Percentiles rank a stretch among this genome's conserved stretches.
phyloP scores from a whole-genome alignment of 1,140 invertebrate genomes.

The Arctopsyche grandis region DNA sequence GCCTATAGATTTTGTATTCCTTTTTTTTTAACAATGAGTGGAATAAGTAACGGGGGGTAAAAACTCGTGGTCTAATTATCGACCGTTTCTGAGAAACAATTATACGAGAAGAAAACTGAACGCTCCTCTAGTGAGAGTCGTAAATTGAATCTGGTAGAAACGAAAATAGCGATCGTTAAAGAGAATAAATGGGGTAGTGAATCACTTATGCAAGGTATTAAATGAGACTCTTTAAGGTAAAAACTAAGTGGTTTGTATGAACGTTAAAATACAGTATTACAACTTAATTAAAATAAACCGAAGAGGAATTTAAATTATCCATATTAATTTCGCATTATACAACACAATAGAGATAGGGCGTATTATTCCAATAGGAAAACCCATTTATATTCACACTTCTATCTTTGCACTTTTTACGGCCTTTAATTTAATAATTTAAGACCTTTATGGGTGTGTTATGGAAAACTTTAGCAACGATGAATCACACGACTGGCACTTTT shows the following conservation, averaged over 20 bases:
- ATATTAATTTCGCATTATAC: no score
- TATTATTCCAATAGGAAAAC: no score
- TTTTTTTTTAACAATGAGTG: no score
- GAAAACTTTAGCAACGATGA: conserved; percentile 36
- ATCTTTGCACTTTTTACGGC: no score
- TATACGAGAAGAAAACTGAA: neutral
- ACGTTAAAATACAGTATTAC: no score
- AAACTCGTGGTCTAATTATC: neutral
- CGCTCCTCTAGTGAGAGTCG: neutral
- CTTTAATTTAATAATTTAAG: no score
- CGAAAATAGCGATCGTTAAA: conserved; percentile 30
- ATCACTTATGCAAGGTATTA: conserved; percentile 30
- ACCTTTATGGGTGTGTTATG: conserved; percentile 33
- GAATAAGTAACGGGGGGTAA: no score
- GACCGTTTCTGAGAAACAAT: conserved; percentile 26
- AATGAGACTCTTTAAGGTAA: conserved; percentile 17
- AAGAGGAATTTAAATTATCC: no score
- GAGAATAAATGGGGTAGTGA: conserved; percentile 20
- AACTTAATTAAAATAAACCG: no score
- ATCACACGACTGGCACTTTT: conserved; percentile 42
- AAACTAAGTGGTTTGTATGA: conserved; percentile 9
- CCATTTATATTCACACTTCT: no score
- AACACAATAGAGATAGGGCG: no score
- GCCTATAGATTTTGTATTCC: no score
- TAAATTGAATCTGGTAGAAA: conserved; percentile 28